Conservation (phyloP, 1,140 invertebrate genomes). For the Leptinotarsa texana region DNA sequence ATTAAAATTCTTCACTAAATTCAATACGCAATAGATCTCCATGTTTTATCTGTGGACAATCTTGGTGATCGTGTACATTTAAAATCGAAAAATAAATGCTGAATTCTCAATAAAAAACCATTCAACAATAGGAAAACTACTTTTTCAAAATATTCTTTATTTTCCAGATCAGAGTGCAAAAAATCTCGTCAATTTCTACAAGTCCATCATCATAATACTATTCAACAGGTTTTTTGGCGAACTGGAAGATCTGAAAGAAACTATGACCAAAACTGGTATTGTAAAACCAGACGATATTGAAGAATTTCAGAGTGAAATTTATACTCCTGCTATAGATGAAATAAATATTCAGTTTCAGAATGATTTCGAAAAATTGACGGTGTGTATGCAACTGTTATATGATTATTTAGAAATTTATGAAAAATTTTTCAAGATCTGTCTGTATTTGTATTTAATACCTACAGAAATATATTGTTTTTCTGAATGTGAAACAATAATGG, state of each 20-base stretch:
- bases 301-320: constrained; percentile 29
- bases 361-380: constrained; percentile 27
- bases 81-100: no score
- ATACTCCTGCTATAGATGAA: constrained; percentile 34
- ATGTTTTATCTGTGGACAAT: no score
- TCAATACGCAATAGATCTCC: no score
- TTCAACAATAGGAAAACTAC: no score
- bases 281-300: constrained; percentile 18
- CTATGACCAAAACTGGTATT: constrained; percentile 28
- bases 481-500: no score
- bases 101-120: no score
- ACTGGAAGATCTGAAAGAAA: constrained; percentile 30
- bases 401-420: no score
- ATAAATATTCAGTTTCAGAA: constrained; percentile 19
- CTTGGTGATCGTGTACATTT: no score
- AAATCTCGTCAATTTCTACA: constrained; percentile 36
- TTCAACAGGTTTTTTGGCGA: constrained; percentile 40
- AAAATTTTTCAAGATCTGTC: no score
- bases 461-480: no score
- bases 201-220: constrained; percentile 32
- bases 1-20: no score
- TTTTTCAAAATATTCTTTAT: neutral
- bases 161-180: constrained; percentile 31
- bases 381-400: neutral
- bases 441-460: no score